Evolutionary conservation across 2,113 vertebrate species (phyloP).

Genomic region (Leptosomus discolor): DNA sequence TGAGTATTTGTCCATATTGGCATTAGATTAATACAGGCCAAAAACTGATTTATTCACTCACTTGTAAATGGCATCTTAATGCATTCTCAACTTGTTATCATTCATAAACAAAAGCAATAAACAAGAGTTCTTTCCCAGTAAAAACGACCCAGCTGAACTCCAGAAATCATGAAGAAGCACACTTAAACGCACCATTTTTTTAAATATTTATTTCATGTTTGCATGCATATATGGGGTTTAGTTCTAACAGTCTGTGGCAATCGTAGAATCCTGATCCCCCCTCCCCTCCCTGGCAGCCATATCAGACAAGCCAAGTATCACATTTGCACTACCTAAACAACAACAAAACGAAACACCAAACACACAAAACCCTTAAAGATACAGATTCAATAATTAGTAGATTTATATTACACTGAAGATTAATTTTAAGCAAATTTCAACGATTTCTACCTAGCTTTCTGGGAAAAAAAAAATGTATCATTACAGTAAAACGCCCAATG

Average conservation of each 20-base stretch:
- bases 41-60: conserved; percentile 41
- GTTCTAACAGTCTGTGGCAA: not conserved
- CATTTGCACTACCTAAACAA: not conserved
- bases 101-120: not conserved
- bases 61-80: conserved; percentile 38
- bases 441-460: not conserved
- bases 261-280: not conserved
- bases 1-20: conserved; percentile 49
- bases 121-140: not conserved
- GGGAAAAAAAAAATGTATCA: fast-evolving
- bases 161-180: not conserved
- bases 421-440: not conserved
- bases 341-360: not conserved
- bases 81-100: not conserved
- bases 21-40: conserved; percentile 52
- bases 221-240: not conserved
- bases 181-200: not conserved
- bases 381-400: not conserved
- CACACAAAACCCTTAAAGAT: not conserved
- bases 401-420: not conserved
- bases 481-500: not conserved
- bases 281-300: not conserved
- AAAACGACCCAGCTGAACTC: not conserved
- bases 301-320: fast-evolving
- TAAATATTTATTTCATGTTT: not conserved